Percentiles rank a stretch among this genome's conserved stretches.
phyloP scores from a whole-genome alignment of 2,797 vertebrate species.

The Chelmon rostratus region DNA sequence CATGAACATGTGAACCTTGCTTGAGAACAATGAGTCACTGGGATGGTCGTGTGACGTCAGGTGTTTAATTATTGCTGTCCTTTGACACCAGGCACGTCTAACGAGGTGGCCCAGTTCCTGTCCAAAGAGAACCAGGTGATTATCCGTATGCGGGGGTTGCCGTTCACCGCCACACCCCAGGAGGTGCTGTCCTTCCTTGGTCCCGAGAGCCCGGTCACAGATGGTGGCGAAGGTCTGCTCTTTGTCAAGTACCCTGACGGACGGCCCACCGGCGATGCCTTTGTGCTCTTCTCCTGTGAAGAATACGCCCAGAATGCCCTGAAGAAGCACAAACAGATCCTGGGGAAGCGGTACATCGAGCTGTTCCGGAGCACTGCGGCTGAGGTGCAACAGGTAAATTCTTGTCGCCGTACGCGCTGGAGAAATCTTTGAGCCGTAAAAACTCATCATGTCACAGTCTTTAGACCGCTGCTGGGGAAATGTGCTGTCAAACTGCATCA shows the following conservation, averaged over 20 bases:
- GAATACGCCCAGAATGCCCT: slow-evolving; percentile 96
- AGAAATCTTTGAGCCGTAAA: neutral
- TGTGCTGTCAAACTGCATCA: neutral
- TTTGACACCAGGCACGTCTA: slow-evolving; percentile 90
- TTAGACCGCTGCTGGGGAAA: neutral
- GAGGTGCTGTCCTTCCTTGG: slow-evolving; percentile 95
- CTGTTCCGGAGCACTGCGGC: slow-evolving; percentile 97
- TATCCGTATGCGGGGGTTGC: slow-evolving; percentile 94
- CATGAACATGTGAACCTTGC: neutral
- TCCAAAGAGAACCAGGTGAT: slow-evolving; percentile 98
- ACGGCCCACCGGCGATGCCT: slow-evolving; percentile 95
- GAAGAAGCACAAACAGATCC: slow-evolving; percentile 97
- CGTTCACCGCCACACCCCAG: slow-evolving; percentile 92
- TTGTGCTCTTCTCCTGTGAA: slow-evolving; percentile 97
- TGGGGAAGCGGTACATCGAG: slow-evolving; percentile 98
- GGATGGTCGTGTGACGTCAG: neutral
- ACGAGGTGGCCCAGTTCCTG: slow-evolving; percentile 96
- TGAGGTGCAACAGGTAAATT: slow-evolving; percentile 92
- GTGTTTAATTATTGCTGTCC: slow-evolving; percentile 3
- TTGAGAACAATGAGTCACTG: neutral
- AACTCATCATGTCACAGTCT: neutral
- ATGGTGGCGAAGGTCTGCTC: slow-evolving; percentile 92
- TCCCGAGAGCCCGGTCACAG: slow-evolving; percentile 92
- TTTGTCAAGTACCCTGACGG: slow-evolving; percentile 98
- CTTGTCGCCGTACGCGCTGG: neutral